phyloP scores from a whole-genome alignment of 2,888 invertebrate genomes.

The Brachynemurus nebulosus region DNA sequence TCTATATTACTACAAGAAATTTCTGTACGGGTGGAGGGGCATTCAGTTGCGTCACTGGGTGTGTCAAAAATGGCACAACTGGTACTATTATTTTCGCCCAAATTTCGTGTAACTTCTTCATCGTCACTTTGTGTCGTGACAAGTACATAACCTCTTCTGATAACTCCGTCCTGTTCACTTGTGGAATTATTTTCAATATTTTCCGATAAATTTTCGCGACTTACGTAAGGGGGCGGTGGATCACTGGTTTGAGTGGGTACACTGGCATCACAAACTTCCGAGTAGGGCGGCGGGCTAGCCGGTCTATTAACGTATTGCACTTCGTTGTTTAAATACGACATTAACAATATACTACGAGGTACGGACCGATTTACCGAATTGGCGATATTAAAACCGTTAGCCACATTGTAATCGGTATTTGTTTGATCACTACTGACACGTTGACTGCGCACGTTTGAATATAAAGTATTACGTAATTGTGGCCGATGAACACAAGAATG shows the following conservation, averaged over 20 bases:
- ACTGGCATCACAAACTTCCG: conserved; percentile 2
- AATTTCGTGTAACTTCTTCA: not conserved
- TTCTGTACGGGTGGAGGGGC: not conserved
- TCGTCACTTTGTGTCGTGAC: conserved; percentile 4
- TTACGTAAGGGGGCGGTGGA: conserved; percentile 8
- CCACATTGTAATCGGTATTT: not conserved
- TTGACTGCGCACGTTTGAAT: not conserved
- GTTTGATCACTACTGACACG: not conserved
- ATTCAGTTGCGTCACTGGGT: not conserved
- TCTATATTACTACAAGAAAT: too few species aligned
- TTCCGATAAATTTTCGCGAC: conserved; percentile 7
- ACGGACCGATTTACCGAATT: not conserved
- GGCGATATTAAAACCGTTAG: not conserved
- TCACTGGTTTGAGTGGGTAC: not conserved
- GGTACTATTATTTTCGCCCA: not conserved
- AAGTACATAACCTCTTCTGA: conserved; percentile 3
- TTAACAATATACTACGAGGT: conserved; percentile 8
- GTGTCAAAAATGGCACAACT: not conserved
- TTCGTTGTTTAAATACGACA: conserved; percentile 9
- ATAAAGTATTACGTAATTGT: not conserved
- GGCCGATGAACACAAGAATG: conserved; percentile 5
- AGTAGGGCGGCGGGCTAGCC: conserved; percentile 5
- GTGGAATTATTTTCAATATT: not conserved
- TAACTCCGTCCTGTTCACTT: not conserved
- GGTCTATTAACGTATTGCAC: conserved; percentile 6